phyloP scores from a whole-genome alignment of 1,140 invertebrate genomes.

The Meloidogyne exigua region DNA sequence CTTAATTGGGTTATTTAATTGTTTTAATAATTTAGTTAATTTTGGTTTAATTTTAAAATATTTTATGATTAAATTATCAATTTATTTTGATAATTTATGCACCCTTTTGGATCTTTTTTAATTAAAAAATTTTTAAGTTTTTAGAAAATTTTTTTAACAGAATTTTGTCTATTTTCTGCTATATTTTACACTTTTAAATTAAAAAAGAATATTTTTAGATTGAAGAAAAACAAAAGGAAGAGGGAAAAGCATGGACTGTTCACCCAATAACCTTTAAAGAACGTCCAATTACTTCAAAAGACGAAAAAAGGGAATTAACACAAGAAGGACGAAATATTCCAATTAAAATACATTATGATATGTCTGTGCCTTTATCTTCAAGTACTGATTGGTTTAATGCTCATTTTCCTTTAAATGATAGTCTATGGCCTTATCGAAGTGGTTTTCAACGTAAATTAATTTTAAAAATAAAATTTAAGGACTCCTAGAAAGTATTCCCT shows the following conservation, averaged over 20 bases:
- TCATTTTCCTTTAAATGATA: not conserved
- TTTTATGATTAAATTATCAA: too few relatives aligned
- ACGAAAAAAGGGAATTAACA: not conserved
- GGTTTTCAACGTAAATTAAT: not conserved
- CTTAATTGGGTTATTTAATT: not conserved
- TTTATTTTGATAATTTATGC: too few relatives aligned
- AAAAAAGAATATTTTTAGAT: not conserved
- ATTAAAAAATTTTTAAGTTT: not conserved
- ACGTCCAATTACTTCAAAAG: conserved; percentile 4
- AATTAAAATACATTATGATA: conserved; percentile 1
- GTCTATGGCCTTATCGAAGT: not conserved
- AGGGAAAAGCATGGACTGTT: conserved; percentile 8
- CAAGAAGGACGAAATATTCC: not conserved
- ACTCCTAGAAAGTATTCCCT: too few relatives aligned
- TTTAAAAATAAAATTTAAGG: not conserved
- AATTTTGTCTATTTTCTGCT: too few relatives aligned
- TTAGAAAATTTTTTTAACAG: too few relatives aligned
- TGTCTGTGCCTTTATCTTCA: not conserved
- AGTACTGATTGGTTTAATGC: not conserved
- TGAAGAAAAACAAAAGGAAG: not conserved
- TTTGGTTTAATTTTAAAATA: not conserved
- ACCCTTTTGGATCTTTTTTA: too few relatives aligned
- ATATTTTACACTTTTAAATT: too few relatives aligned
- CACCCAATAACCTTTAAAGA: conserved; percentile 25
- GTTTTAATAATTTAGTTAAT: not conserved